Base-by-base conservation (phyloP, 92 coral and sea anemone species). In the Palythoa grandis region DNA sequence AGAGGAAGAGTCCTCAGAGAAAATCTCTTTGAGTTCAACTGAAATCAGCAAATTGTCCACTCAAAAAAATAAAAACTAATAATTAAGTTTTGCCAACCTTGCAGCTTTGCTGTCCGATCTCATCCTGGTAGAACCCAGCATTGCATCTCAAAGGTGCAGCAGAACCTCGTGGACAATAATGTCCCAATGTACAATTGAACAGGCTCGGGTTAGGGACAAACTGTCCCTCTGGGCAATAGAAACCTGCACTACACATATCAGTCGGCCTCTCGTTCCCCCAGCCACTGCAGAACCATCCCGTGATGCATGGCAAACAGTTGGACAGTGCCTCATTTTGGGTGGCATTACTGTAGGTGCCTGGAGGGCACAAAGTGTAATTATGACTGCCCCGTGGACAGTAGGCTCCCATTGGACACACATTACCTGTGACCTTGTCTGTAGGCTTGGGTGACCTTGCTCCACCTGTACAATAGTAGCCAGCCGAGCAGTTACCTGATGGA, bases 151-250 rank as follows among this genome's bases (percentile, higher is more conserved):
- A 74, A 11, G 99, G 97, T 7, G 87, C 86, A 70, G 92, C 85
- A 14, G 98, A 95, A 12, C 98, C 99, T 22, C 53, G 60, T 0
- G 86, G 92, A 72, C 99, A 96, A 82, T 93, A 92, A 84, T 96
- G 99, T 5, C 98, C 99, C 52, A 86, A 77, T 7, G 93, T 91
- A 74, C 99, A 96, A 52, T 87, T 89, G 72, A 72, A 88, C 57
- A 83, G 86, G 72, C 86, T 92, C 47, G 99, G 99, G 68, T 93
- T 90, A 8, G 85, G 82, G 52, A 83, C 91, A 47, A 56, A 77
- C 85, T 96, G 99, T 39, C 95, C 93, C 14, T 95, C 95, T 54
- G 99, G 99, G 53, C 99, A 96, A 83, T 86, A 96, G 77, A 76
- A 96, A 20, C 99, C 98, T 16, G 88, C 90, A 72, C 87, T 88